phyloP scores from a whole-genome alignment of 2,113 vertebrate genomes.

The Labrus mixtus region DNA sequence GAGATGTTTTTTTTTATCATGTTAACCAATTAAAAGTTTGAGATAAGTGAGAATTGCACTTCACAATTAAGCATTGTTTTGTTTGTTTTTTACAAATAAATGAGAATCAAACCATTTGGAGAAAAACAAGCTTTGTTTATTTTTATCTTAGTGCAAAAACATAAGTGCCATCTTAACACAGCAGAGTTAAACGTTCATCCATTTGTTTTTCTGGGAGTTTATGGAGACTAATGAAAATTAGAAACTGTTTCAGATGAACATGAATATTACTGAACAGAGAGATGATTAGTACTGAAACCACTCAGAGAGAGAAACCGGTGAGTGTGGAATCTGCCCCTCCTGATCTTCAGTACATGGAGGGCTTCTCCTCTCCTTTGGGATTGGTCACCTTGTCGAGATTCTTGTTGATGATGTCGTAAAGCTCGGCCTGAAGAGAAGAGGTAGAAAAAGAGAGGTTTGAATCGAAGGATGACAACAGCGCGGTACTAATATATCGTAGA shows the following conservation, averaged over 20 bases:
- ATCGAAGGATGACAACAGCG: rapidly evolving
- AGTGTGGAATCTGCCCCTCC: background rate
- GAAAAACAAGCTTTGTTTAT: background rate
- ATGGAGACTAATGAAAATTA: background rate
- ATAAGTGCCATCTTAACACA: slow-evolving; percentile 12
- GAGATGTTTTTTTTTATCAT: slow-evolving; percentile 63
- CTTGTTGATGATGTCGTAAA: slow-evolving; percentile 90
- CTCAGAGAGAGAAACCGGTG: background rate
- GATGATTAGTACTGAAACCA: background rate
- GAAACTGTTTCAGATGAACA: background rate
- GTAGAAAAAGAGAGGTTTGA: background rate
- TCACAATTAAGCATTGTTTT: background rate
- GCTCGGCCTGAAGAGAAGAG: slow-evolving; percentile 82
- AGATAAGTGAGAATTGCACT: background rate
- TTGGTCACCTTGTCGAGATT: slow-evolving; percentile 91
- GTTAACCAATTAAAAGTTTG: slow-evolving; percentile 21
- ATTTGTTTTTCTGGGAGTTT: background rate
- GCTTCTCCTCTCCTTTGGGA: slow-evolving; percentile 93
- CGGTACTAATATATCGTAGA: no score
- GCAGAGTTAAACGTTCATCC: slow-evolving; percentile 4
- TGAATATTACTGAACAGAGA: background rate
- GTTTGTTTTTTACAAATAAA: slow-evolving; percentile 68
- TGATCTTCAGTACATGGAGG: slow-evolving; percentile 87
- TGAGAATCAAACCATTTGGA: slow-evolving; percentile 9
- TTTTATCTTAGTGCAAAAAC: slow-evolving; percentile 48